phyloP scores from a whole-genome alignment of 2,888 invertebrate species.

The Julus scandinavius region DNA sequence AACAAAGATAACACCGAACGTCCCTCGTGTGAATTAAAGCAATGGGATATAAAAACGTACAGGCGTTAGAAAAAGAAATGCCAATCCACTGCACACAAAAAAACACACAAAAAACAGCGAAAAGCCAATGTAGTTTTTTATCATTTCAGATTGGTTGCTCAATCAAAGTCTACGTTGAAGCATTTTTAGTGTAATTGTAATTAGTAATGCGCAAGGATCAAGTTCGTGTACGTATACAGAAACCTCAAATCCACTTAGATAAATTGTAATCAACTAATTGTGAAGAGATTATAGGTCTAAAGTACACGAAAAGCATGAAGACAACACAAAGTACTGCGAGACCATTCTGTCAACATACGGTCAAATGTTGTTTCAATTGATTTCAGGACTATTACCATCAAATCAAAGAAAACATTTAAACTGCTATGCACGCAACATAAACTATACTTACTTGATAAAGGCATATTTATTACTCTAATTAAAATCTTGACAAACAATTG shows the following conservation, averaged over 20 bases:
- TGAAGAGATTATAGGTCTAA: background rate
- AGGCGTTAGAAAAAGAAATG: slow-evolving; percentile 1
- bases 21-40: slow-evolving; percentile 26
- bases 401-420: background rate
- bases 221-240: background rate
- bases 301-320: background rate
- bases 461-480: background rate
- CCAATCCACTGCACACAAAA: background rate
- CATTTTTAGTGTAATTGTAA: background rate
- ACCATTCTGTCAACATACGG: too few species aligned
- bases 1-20: background rate
- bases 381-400: background rate
- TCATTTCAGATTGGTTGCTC: background rate
- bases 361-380: background rate
- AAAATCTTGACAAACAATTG: background rate
- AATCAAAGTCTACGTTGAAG: slow-evolving; percentile 37
- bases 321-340: background rate
- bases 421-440: background rate
- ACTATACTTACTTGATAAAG: background rate
- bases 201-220: background rate
- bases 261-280: slow-evolving; percentile 35
- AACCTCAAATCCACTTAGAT: background rate
- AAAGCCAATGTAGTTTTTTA: background rate
- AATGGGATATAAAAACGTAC: slow-evolving; percentile 16
- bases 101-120: background rate